A percentile compares a stretch with the other conserved stretches of the same genome.
Conservation (phyloP, 2,113 vertebrate species). For the Brachirus orientalis region DNA sequence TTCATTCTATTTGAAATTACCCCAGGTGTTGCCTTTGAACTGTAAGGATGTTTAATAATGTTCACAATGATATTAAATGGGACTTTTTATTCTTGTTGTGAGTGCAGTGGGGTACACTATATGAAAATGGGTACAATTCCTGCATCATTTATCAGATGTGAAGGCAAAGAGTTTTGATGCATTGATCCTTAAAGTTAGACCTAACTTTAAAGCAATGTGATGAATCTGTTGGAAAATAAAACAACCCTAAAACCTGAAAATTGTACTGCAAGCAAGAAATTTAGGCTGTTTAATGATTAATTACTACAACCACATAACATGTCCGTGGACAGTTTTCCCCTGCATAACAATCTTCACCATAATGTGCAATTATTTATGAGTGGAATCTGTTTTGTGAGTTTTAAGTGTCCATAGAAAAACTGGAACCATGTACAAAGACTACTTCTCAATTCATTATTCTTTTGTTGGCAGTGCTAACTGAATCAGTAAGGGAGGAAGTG, state of each 20-base stretch:
- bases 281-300: too few species aligned
- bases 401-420: too few species aligned
- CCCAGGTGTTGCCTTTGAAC: constrained; percentile 22
- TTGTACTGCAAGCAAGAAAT: too few species aligned
- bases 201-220: background rate
- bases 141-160: too few species aligned
- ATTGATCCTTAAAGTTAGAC: background rate
- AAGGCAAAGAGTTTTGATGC: too few species aligned
- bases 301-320: too few species aligned
- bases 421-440: too few species aligned
- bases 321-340: too few species aligned
- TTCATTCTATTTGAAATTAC: constrained; percentile 33
- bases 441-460: constrained; percentile 1
- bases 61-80: too few species aligned
- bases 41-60: too few species aligned
- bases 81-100: background rate
- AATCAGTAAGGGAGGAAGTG: background rate
- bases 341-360: background rate
- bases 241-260: background rate
- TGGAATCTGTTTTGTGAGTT: too few species aligned
- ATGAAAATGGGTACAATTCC: too few species aligned
- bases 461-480: background rate
- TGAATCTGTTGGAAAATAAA: background rate
- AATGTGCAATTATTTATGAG: constrained; percentile 5
- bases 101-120: background rate